A percentile compares a stretch with the other conserved stretches of the same genome.
phyloP scores from a whole-genome alignment of 2,888 invertebrate genomes.

The Macaria liturata region DNA sequence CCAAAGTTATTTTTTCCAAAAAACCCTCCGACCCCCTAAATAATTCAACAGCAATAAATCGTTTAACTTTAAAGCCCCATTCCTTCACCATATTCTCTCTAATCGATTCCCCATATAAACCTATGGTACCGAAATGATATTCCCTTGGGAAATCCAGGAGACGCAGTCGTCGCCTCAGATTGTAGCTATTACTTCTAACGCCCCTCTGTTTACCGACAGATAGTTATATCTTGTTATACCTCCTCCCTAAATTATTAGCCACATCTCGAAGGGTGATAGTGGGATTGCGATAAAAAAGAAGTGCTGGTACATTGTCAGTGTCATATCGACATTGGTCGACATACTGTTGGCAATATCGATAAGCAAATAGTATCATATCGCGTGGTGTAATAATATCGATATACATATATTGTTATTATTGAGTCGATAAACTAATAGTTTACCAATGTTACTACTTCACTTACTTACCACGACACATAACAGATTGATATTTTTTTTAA shows the following conservation, averaged over 20 bases:
- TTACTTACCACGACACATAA: too few relatives aligned
- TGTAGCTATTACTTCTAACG: constrained; percentile 75
- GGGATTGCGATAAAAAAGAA: constrained; percentile 51
- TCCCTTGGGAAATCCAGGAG: constrained; percentile 75
- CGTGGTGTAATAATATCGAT: too few relatives aligned
- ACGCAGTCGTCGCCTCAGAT: constrained; percentile 66
- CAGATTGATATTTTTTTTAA: too few relatives aligned
- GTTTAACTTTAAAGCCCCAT: constrained; percentile 3
- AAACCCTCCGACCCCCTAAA: neutral
- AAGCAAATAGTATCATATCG: too few relatives aligned
- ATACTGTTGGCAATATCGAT: too few relatives aligned
- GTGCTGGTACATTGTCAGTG: constrained; percentile 34
- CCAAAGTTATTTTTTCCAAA: neutral
- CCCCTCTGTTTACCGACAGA: constrained; percentile 71
- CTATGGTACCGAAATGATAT: constrained; percentile 48
- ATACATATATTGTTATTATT: too few relatives aligned
- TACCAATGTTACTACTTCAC: too few relatives aligned
- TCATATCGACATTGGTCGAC: too few relatives aligned
- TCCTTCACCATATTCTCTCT: constrained; percentile 9
- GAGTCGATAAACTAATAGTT: too few relatives aligned
- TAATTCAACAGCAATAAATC: neutral
- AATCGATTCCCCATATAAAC: constrained; percentile 40
- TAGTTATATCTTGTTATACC: constrained; percentile 58
- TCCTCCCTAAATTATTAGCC: constrained; percentile 67
- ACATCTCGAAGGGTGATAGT: constrained; percentile 38